Base-by-base conservation (phyloP, 2,888 invertebrate species). In the Trypoxylon attenuatum region DNA sequence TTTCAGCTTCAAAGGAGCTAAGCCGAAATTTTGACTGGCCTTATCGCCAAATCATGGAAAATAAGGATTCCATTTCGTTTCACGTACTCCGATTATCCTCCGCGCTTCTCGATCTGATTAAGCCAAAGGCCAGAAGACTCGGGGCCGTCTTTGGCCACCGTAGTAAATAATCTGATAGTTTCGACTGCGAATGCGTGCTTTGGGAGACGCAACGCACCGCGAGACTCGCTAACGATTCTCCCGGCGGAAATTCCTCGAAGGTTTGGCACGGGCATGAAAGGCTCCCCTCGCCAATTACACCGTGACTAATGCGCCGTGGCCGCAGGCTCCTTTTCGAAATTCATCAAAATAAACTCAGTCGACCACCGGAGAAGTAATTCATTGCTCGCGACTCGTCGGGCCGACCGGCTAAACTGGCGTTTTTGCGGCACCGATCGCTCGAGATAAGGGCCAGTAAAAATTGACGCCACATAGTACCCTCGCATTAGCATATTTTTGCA, bases 221-320 rank as follows among this genome's bases (percentile, higher is more conserved):
- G 25, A 15, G 18, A 43, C 5, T 18, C n/a, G n/a, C 43, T 19
- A 62, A 25, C 33, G 54, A 60, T 75, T 56, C 46, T 45, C 22
- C 49, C 27, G 57, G 39, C 13, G 52, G 39, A 61, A 72, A 69
- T 60, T 68, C 50, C 57, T 59, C 50, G 50, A 47, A 6, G 52
- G 23, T 45, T 16, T 51, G 46, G 38, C 41, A 41, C 49, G 47
- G 33, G 49, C 49, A 43, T 57, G 60, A 60, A 65, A 65, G 72
- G 69, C 69, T 72, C 69, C 58, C 73, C 59, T 71, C 76, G 77
- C 79, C 82, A 81, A 80, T 81, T 83, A 81, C 80, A 78, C 81
- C 83, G 79, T 82, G 79, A 84, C 84, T 82, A 84, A 84, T 82
- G 81, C 77, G 66, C 66, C 63, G 56, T 80, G 57, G 79, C 83